phyloP scores from a whole-genome alignment of 2,113 vertebrate species.

The Pelobates fuscus region DNA sequence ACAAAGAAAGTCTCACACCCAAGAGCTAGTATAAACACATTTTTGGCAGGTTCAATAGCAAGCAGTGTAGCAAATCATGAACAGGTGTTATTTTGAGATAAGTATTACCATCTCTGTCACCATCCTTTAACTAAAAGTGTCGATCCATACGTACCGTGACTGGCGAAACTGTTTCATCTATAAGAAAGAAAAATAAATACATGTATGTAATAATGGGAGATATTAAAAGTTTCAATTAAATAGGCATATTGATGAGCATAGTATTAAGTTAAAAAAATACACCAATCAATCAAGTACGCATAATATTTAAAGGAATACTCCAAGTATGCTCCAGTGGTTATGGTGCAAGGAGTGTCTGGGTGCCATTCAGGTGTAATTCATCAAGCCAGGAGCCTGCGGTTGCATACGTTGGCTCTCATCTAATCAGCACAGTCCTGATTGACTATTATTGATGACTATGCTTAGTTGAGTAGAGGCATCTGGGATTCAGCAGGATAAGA shows the following conservation, averaged over 20 bases:
- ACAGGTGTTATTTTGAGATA: neutral
- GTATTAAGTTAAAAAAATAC: too few species aligned
- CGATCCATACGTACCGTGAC: slow-evolving; percentile 56
- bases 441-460: too few species aligned
- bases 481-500: too few species aligned
- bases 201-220: neutral
- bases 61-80: neutral
- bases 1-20: neutral
- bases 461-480: too few species aligned
- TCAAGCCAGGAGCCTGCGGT: too few species aligned
- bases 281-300: too few species aligned
- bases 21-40: slow-evolving; percentile 34
- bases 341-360: too few species aligned
- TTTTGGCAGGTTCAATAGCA: slow-evolving; percentile 26
- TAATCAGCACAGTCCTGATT: too few species aligned
- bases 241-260: neutral
- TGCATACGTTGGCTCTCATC: too few species aligned
- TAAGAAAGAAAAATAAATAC: slow-evolving; percentile 52
- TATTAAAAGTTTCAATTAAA: neutral
- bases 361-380: too few species aligned
- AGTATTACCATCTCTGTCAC: neutral
- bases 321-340: too few species aligned
- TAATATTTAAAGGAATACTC: too few species aligned
- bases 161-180: slow-evolving; percentile 53
- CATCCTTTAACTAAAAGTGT: neutral